Evolutionary conservation across 2,888 invertebrate species (phyloP).

Genomic region (Ecliptopera silaceata): DNA sequence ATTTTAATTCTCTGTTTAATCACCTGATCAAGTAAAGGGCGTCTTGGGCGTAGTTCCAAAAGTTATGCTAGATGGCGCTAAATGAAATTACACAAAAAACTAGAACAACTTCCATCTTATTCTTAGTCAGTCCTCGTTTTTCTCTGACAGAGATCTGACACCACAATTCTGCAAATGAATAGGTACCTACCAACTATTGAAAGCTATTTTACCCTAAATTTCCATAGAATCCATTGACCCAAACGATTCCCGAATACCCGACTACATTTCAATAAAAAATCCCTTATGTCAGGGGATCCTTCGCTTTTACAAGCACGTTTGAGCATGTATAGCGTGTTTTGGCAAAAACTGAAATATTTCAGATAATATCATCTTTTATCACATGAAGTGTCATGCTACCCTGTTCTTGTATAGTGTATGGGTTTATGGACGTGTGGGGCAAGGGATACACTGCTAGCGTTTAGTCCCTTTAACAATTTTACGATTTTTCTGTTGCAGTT

Average conservation of each 20-base stretch:
- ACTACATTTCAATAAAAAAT: constrained; percentile 41
- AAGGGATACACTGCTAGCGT: constrained; percentile 27
- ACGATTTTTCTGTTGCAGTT: too few species aligned
- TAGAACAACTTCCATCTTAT: too few species aligned
- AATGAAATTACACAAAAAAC: too few species aligned
- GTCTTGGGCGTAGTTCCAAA: too few species aligned
- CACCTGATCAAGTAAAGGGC: too few species aligned
- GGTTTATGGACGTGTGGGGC: constrained; percentile 27
- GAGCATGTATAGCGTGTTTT: constrained; percentile 41
- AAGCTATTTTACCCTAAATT: constrained; percentile 16
- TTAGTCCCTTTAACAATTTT: not conserved
- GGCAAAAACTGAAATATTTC: constrained; percentile 50
- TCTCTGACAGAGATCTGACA: too few species aligned
- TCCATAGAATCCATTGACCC: constrained; percentile 37
- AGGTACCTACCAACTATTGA: too few species aligned
- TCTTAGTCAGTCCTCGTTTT: too few species aligned
- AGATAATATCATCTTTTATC: constrained; percentile 57
- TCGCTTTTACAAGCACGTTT: constrained; percentile 43
- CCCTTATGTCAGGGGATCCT: constrained; percentile 39
- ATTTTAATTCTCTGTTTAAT: too few species aligned
- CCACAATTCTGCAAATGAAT: too few species aligned
- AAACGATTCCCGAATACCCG: constrained; percentile 28
- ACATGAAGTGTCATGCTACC: constrained; percentile 55
- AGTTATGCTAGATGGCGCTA: too few species aligned
- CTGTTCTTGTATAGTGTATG: constrained; percentile 45